Evolutionary conservation across 1,140 invertebrate species (phyloP), one percentile per base, ranked within the genome.

Genomic region (Drosophila pectinifera): DNA sequence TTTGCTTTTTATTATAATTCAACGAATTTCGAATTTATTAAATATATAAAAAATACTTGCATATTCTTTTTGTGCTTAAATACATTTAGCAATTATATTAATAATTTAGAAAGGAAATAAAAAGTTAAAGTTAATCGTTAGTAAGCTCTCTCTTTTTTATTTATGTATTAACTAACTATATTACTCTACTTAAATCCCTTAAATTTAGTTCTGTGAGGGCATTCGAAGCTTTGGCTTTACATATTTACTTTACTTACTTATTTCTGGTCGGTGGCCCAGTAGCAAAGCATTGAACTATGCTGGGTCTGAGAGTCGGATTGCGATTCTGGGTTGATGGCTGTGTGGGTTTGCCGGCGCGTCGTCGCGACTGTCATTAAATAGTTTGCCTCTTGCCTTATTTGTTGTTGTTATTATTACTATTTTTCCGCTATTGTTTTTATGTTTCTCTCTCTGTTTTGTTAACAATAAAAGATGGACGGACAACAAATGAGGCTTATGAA

Each of bases 261-360:
- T 70, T 70, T 69, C 49, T 75, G 59, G 61, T 28, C 51, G 22
- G 51, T 75, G 82, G 42, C 73, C 78, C 82, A 81, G 74, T 81
- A 72, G 82, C 82, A 51, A 75, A 72, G 45, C 78, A 86, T 75
- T 88, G 61, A 85, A 86, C 68, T 81, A 70, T 74, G 67, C 64
- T 59, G 59, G 59, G 58, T 80, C 62, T 49, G 55, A 56, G 75
- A 43, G 53, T 61, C 73, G 6, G 51, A 73, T 73, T 64, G 49
- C 58, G 39, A 58, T 70, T 28, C 41, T 56, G 51, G 42, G 34
- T 20, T 48, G 10, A 16, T 22, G 48, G 10, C 20, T 46, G 48
- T 58, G 73, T 64, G 39, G 43, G 62, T 65, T 42, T 53, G 31
- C 13, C 49, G 24, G 16, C n/a, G 36, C 36, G 49, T 11, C 24